Evolutionary conservation across 2,888 invertebrate species (phyloP).

Genomic region (Apamea monoglypha): DNA sequence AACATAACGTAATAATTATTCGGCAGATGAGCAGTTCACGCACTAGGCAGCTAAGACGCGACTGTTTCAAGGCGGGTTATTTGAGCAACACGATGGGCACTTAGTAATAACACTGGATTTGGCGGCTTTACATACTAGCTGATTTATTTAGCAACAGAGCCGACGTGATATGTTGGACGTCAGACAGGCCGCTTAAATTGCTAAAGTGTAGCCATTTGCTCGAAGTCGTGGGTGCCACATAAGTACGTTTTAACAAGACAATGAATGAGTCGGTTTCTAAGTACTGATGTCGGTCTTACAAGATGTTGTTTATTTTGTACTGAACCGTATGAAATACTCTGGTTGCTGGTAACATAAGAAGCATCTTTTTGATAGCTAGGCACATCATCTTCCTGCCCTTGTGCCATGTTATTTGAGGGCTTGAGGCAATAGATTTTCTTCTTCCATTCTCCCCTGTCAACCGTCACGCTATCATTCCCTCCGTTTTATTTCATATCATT

Average conservation of each 20-base stretch:
- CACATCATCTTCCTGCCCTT: too few species aligned
- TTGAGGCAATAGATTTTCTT: too few species aligned
- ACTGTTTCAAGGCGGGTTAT: constrained; percentile 20
- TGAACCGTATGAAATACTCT: neutral
- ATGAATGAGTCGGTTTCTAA: neutral
- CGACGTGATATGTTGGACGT: neutral
- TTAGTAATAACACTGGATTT: neutral
- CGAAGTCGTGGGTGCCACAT: neutral
- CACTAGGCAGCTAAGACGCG: constrained; percentile 22
- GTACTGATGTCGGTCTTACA: too few species aligned
- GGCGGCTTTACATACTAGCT: neutral
- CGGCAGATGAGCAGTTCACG: constrained; percentile 17
- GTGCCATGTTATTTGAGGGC: too few species aligned
- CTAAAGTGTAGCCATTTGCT: neutral
- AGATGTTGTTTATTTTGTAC: neutral
- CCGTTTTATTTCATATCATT: too few species aligned
- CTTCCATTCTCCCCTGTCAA: too few species aligned
- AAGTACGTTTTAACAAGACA: neutral
- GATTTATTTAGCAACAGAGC: constrained; percentile 15
- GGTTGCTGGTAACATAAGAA: neutral
- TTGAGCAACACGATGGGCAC: neutral
- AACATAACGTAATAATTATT: neutral
- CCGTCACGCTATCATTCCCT: too few species aligned
- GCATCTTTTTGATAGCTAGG: neutral
- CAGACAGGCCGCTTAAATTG: neutral